phyloP scores from a whole-genome alignment of 2,797 vertebrate species.

The Danionella dracula region DNA sequence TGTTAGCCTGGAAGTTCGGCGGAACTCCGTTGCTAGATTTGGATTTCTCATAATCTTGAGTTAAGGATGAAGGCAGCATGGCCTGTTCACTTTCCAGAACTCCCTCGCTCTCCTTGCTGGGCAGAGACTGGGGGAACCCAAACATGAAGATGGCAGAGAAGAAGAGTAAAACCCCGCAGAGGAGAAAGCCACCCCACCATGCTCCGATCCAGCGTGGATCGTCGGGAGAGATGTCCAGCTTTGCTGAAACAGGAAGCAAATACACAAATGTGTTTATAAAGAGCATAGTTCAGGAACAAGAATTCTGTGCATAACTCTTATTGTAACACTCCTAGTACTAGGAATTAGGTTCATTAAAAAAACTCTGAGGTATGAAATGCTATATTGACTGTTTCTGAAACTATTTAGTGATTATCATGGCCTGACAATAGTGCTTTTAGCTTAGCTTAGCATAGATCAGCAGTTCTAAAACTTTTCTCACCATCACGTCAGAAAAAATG shows the following conservation, averaged over 20 bases:
- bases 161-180: constrained; percentile 97
- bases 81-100: constrained; percentile 82
- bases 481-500: too few species aligned
- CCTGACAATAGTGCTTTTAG: too few species aligned
- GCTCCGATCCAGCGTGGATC: constrained; percentile 98
- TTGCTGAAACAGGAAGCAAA: constrained; percentile 61
- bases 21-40: constrained; percentile 86
- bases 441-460: too few species aligned
- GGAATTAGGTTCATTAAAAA: too few species aligned
- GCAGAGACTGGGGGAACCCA: constrained; percentile 91
- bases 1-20: constrained; percentile 67
- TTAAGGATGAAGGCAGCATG: constrained; percentile 78
- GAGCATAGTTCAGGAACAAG: too few species aligned
- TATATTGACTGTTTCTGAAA: too few species aligned
- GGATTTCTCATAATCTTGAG: constrained; percentile 74
- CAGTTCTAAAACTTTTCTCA: too few species aligned
- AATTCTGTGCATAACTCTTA: too few species aligned
- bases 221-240: constrained; percentile 85
- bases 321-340: too few species aligned
- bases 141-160: constrained; percentile 95
- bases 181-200: constrained; percentile 98
- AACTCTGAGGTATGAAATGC: too few species aligned
- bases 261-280: not conserved
- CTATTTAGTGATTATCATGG: too few species aligned
- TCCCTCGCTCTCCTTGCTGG: constrained; percentile 62